Conservation (phyloP, 2,888 invertebrate species). For the Eurois occulta region DNA sequence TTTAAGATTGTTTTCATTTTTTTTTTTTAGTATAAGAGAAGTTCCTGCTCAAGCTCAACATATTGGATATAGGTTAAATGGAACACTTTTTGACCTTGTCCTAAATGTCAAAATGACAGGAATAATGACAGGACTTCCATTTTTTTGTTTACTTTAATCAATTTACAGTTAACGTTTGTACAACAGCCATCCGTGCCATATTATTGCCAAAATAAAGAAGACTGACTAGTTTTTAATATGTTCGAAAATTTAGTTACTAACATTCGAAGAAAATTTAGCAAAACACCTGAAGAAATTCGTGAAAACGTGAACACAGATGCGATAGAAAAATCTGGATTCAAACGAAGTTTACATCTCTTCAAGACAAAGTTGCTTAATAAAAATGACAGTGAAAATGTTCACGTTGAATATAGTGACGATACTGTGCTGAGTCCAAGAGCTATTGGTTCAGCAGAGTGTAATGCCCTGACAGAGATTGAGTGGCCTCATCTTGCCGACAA, state of each 20-base stretch:
- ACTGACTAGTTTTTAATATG: slow-evolving; percentile 88
- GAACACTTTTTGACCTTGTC: slow-evolving; percentile 83
- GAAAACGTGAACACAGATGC: slow-evolving; percentile 69
- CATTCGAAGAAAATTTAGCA: slow-evolving; percentile 85
- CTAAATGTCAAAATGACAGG: slow-evolving; percentile 87
- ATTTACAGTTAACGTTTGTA: slow-evolving; percentile 70
- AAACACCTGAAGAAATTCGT: slow-evolving; percentile 77
- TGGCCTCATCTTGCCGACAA: slow-evolving; percentile 90
- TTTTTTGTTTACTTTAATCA: slow-evolving; percentile 75
- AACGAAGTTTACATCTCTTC: slow-evolving; percentile 81
- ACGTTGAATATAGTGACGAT: slow-evolving; percentile 80
- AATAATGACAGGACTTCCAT: slow-evolving; percentile 75
- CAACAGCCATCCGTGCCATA: slow-evolving; percentile 82
- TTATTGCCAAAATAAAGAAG: slow-evolving; percentile 83
- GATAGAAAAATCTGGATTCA: slow-evolving; percentile 80
- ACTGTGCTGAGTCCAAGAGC: slow-evolving; percentile 90
- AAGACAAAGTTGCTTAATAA: slow-evolving; percentile 80
- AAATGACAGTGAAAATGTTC: slow-evolving; percentile 70
- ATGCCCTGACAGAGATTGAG: slow-evolving; percentile 87
- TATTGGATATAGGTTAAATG: slow-evolving; percentile 70
- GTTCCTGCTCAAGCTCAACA: slow-evolving; percentile 39
- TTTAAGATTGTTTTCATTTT: slow-evolving; percentile 48
- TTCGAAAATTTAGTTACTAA: slow-evolving; percentile 85
- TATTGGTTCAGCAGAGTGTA: slow-evolving; percentile 83
- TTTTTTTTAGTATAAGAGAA: slow-evolving; percentile 15